These are phyloP conservation scores for Epinephelus fuscoguttatus DNA, from an alignment of 2,113 vertebrate species.

Conservation along the genomic window DNA sequence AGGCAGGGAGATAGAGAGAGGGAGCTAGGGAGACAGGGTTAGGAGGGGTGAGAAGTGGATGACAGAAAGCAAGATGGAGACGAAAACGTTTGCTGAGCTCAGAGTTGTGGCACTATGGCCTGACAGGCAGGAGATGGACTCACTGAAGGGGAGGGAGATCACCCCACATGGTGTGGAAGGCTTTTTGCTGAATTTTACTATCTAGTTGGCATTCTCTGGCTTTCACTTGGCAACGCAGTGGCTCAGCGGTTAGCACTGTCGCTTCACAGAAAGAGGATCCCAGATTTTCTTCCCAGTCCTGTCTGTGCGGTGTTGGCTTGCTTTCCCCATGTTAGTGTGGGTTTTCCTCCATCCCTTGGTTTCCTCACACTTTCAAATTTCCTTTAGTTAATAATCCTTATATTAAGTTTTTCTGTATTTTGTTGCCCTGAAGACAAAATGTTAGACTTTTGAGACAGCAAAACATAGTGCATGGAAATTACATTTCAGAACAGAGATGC, in stretches of 20 bases:
- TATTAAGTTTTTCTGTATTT: not conserved
- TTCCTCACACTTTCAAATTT: not conserved
- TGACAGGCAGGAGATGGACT: constrained; percentile 60
- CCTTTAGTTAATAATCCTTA: not conserved
- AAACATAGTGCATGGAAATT: too few species aligned
- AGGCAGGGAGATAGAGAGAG: constrained; percentile 66
- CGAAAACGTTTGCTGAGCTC: constrained; percentile 74
- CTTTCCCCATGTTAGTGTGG: not conserved
- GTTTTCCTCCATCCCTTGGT: not conserved
- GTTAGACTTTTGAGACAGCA: not conserved
- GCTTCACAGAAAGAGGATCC: constrained; percentile 15
- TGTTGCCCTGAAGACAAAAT: not conserved
- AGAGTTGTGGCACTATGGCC: constrained; percentile 59
- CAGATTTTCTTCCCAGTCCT: constrained; percentile 11
- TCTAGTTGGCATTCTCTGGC: constrained; percentile 21
- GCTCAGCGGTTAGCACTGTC: constrained; percentile 31
- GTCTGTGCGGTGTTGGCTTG: constrained; percentile 5
- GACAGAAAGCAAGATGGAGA: constrained; percentile 74
- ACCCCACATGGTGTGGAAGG: constrained; percentile 25
- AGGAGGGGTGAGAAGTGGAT: constrained; percentile 62
- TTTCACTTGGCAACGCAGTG: constrained; percentile 25
- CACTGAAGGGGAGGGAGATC: constrained; percentile 42
- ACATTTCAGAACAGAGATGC: too few species aligned
- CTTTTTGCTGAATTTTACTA: constrained; percentile 47
- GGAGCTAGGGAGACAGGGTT: constrained; percentile 46